A percentile compares a stretch with the other conserved stretches of the same genome.
Evolutionary conservation across 2,888 invertebrate species (phyloP).

Genomic region (Ophioninae sp.): DNA sequence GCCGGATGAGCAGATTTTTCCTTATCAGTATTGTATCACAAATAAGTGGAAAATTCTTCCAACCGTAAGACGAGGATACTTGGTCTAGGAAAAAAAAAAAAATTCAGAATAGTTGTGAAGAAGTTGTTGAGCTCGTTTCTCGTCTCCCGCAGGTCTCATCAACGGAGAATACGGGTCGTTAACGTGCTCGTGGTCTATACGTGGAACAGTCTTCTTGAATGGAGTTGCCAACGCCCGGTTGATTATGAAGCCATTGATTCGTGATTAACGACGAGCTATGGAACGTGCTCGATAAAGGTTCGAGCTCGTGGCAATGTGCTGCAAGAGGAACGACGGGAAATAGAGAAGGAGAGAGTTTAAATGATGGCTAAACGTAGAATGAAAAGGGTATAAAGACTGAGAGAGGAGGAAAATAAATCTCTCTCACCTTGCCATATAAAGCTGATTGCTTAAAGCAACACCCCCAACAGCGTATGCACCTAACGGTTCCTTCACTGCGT

Average conservation of each 20-base stretch:
- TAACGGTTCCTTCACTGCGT: constrained; percentile 20
- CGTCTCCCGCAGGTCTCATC: constrained; percentile 29
- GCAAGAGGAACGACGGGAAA: neutral
- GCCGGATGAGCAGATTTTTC: neutral
- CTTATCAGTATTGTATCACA: neutral
- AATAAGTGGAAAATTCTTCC: neutral
- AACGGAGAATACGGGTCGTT: constrained; percentile 53
- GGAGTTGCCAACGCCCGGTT: constrained; percentile 51
- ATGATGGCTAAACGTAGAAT: neutral
- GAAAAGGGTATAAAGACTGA: neutral
- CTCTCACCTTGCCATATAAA: constrained; percentile 32
- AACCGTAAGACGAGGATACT: constrained; percentile 3
- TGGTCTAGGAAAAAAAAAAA: constrained; percentile 1
- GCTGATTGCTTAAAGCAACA: constrained; percentile 27
- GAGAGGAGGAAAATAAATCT: neutral
- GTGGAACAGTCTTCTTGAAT: constrained; percentile 29
- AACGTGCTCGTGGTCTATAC: constrained; percentile 34
- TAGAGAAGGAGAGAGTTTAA: neutral
- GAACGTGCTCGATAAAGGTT: constrained; percentile 39
- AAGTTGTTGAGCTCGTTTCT: constrained; percentile 18
- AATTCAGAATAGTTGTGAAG: constrained; percentile 18
- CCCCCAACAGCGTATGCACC: constrained; percentile 12
- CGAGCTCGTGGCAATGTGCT: constrained; percentile 7
- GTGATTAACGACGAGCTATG: constrained; percentile 59
- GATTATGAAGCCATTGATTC: constrained; percentile 63